Base-by-base conservation (phyloP, 2,888 invertebrate genomes). In the Lepidonotus clava region DNA sequence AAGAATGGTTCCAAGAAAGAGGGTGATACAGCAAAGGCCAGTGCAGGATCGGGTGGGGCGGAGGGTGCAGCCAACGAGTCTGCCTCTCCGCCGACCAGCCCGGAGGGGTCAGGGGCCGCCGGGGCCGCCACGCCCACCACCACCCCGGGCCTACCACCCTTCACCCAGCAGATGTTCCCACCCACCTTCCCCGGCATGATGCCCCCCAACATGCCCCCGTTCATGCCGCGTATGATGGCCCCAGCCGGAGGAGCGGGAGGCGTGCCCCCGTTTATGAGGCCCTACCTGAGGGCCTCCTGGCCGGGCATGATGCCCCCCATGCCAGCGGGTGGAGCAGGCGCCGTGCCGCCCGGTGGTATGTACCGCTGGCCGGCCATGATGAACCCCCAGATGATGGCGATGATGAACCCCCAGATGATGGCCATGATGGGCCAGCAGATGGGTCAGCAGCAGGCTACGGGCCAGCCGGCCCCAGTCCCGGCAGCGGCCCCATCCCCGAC, bases 241-340 rank as follows among this genome's bases (percentile, higher is more conserved):
- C 36, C 51, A 36, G 18, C 38, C 2, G 46, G 6, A 34, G 0
- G 71, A 1, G n/a, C 18, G 5, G 80, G 80, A 1, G 51, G 46
- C 6, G 32, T 66, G 71, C 85, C 76, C 11, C 66, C 46, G 28
- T 80, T 80, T 28, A 28, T 46, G 46, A 38, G 67, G 18, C 67
- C 67, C 32, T 85, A 76, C 85, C 40, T 46, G 46, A 38, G 67
- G 18, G 41, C 67, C 32, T 85, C 76, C 85, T 66, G 61, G 85
- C 85, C 85, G 18, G 66, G 34, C 0, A 85, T 85, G 85, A 32
- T 76, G 51, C 71, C 85, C 40, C 32, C 34, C 21, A n/a, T 84
- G 53, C 24, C 40, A 4, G 11, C 56, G 66, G 36, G 34, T 2
- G 51, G 85, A 14, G 36, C 24, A 4, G 41, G 24, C 28, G 67